phyloP scores from a whole-genome alignment of 2,113 vertebrate species.

The Hippocampus guttulatus region DNA sequence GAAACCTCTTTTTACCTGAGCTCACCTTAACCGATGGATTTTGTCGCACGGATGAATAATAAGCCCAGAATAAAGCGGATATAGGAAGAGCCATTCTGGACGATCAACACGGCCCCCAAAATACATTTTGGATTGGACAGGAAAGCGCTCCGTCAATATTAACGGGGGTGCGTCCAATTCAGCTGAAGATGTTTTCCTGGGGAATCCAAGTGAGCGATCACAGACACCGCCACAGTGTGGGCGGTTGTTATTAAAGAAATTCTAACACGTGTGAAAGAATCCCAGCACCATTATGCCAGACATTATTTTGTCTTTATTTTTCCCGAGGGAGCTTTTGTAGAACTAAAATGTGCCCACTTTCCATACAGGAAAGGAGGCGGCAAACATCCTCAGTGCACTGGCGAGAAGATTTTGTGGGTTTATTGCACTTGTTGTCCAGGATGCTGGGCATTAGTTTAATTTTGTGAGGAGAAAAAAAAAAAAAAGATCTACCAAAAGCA shows the following conservation, averaged over 20 bases:
- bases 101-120: background rate
- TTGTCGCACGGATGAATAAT: background rate
- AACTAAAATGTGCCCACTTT: background rate
- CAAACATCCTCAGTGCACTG: background rate
- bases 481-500: too few species aligned
- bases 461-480: too few species aligned
- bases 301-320: background rate
- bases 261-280: background rate
- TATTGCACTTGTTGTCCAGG: too few species aligned
- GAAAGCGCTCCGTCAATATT: background rate
- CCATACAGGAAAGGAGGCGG: background rate
- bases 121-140: background rate
- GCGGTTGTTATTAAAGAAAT: background rate
- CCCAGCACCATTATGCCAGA: background rate
- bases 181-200: background rate
- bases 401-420: too few species aligned
- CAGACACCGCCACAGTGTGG: background rate
- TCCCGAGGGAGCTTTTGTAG: background rate
- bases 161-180: background rate
- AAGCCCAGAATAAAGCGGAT: background rate
- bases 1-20: conserved; percentile 56
- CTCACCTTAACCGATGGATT: conserved; percentile 27
- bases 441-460: too few species aligned
- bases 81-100: background rate
- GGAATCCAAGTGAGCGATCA: background rate